Conservation (phyloP, 37 sponge, comb jelly and placozoan species). For the Agelas oroides region DNA sequence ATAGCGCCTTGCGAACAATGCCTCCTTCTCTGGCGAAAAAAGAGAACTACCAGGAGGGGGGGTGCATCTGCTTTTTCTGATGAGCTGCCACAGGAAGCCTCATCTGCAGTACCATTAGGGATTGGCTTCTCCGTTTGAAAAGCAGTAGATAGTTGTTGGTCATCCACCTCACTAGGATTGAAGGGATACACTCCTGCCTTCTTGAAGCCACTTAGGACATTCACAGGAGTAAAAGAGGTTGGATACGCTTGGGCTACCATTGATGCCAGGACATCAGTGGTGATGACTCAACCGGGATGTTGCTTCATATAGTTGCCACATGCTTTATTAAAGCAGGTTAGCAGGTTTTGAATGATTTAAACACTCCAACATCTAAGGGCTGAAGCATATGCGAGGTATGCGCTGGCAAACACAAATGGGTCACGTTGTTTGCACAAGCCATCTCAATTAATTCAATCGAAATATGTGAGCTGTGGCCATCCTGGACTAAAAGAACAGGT, state of each 20-base stretch:
- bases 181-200: slow-evolving; percentile 63
- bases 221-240: slow-evolving; percentile 42
- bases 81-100: not conserved
- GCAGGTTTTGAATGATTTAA: slow-evolving; percentile 62
- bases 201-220: slow-evolving; percentile 68
- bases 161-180: slow-evolving; percentile 57
- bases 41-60: not conserved
- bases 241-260: slow-evolving; percentile 55
- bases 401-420: too few relatives aligned
- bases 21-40: slow-evolving; percentile 35
- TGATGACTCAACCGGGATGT: slow-evolving; percentile 63
- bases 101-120: too few relatives aligned
- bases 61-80: not conserved
- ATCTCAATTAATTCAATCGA: slow-evolving; percentile 69
- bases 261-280: slow-evolving; percentile 44
- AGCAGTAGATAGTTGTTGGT: slow-evolving; percentile 59
- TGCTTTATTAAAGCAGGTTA: slow-evolving; percentile 50
- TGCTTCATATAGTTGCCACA: too few relatives aligned
- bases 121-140: too few relatives aligned
- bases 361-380: slow-evolving; percentile 72
- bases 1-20: slow-evolving; percentile 15
- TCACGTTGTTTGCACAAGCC: slow-evolving; percentile 51
- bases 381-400: slow-evolving; percentile 74
- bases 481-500: too few relatives aligned
- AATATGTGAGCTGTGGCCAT: too few relatives aligned